These are phyloP conservation scores for Drosophila orosa DNA, from an alignment of 1,140 invertebrate genomes.

Conservation along the genomic window DNA sequence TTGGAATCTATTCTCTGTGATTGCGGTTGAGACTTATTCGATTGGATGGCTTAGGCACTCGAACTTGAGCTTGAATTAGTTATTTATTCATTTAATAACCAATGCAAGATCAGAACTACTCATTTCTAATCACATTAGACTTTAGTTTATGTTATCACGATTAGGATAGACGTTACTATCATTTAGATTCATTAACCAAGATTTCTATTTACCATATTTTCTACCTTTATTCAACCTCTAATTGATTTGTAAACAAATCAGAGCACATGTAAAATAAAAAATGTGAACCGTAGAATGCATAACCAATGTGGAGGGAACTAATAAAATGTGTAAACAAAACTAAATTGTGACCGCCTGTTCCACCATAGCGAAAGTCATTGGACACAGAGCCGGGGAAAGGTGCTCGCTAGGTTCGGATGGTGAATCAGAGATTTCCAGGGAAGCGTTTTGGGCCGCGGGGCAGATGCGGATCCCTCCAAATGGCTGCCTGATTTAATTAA, in stretches of 20 bases:
- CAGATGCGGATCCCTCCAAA: constrained; percentile 25
- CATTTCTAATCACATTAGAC: constrained; percentile 1
- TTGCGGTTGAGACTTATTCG: background rate
- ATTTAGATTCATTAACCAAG: background rate
- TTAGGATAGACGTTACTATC: background rate
- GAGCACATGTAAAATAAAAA: background rate
- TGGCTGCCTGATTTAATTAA: constrained; percentile 65
- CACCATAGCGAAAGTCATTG: constrained; percentile 63
- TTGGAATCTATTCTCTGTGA: background rate
- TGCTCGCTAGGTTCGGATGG: background rate
- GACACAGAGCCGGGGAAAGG: constrained; percentile 36
- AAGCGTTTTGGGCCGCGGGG: constrained; percentile 12
- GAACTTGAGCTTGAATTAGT: background rate
- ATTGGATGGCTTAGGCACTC: background rate
- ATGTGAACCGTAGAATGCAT: constrained; percentile 17
- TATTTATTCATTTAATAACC: background rate
- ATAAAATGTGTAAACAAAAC: constrained; percentile 45
- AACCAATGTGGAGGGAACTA: constrained; percentile 36
- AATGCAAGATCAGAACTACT: background rate
- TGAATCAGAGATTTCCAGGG: constrained; percentile 25
- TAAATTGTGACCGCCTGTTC: constrained; percentile 25
- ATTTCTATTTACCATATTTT: background rate
- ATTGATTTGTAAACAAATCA: constrained; percentile 12
- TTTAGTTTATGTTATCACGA: background rate
- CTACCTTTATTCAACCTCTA: background rate